Conservation (phyloP, 2,888 invertebrate genomes). For the Augiades crinisus region DNA sequence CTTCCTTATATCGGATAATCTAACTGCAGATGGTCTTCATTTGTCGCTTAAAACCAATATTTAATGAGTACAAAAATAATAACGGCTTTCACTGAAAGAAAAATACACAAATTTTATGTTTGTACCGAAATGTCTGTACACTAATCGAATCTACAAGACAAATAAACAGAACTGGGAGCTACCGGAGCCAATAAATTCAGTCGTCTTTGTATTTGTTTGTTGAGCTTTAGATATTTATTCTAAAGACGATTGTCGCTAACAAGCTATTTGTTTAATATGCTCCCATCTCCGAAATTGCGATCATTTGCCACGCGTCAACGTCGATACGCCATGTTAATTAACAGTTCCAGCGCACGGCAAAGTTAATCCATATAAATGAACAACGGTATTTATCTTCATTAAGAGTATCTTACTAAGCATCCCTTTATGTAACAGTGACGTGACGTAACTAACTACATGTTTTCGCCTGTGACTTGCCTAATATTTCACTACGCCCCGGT, state of each 20-base stretch:
- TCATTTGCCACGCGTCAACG: constrained; percentile 23
- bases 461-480: constrained; percentile 72
- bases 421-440: constrained; percentile 73
- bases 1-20: too few relatives aligned
- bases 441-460: constrained; percentile 70
- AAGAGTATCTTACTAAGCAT: constrained; percentile 73
- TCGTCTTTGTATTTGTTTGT: constrained; percentile 8
- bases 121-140: neutral
- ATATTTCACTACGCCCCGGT: constrained; percentile 75
- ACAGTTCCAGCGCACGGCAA: constrained; percentile 59
- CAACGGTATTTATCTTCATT: constrained; percentile 79
- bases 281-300: constrained; percentile 14
- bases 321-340: constrained; percentile 35
- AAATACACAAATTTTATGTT: neutral
- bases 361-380: constrained; percentile 75
- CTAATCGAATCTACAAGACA: constrained; percentile 15
- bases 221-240: constrained; percentile 8
- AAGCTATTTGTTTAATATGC: constrained; percentile 17
- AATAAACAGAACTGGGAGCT: constrained; percentile 14
- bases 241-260: constrained; percentile 9
- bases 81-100: neutral
- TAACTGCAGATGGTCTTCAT: too few relatives aligned
- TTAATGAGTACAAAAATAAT: neutral
- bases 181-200: constrained; percentile 4
- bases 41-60: too few relatives aligned